Evolutionary conservation across 2,797 vertebrate species (phyloP), one percentile per base, ranked within the genome.

Genomic region (Anomalospiza imberbis): DNA sequence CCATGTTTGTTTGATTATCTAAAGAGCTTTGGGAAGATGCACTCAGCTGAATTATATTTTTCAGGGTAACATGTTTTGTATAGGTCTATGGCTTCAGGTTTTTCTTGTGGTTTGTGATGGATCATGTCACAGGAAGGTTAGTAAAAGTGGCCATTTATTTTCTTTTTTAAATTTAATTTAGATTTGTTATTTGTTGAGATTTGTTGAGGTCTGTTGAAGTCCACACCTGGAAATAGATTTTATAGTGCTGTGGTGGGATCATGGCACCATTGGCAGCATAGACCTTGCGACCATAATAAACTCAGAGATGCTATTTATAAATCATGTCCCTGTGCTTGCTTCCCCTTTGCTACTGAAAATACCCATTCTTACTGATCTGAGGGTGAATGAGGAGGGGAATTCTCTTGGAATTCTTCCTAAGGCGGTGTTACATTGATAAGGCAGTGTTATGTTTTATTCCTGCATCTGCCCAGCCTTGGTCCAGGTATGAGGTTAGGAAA

Each of bases 241-340:
- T 32, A 17, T 5, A 32, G 17, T 3, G 24, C 7, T 9, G 7
- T 42, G 51, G 6, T 65, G 32, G n/a, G 13, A 17, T 28, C 15
- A 15, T 9, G n/a, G 31, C 45, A 74, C 12, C 4, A 2, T 44
- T 13, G 10, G n/a, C 50, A 40, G 31, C 9, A 6, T 3, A 50
- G n/a, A 55, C 18, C 12, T 67, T 4, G 5, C 70, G 34, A 57
- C 24, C 2, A 3, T 2, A 6, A 5, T 0, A 0, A 65, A 58
- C 9, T 44, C 38, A 50, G 47, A 84, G 34, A 34, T 6, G 3
- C 4, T 58, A 4, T 44, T 88, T 47, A 5, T 29, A 50, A 62
- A 29, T 32, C 21, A 7, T 4, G 1, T 78, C 15, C n/a, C 26
- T 68, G 10, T 54, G 19, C 34, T 68, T 88, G 14, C 25, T 91